Evolutionary conservation across 2,113 vertebrate species (phyloP).

Genomic region (Oryzias celebensis): DNA sequence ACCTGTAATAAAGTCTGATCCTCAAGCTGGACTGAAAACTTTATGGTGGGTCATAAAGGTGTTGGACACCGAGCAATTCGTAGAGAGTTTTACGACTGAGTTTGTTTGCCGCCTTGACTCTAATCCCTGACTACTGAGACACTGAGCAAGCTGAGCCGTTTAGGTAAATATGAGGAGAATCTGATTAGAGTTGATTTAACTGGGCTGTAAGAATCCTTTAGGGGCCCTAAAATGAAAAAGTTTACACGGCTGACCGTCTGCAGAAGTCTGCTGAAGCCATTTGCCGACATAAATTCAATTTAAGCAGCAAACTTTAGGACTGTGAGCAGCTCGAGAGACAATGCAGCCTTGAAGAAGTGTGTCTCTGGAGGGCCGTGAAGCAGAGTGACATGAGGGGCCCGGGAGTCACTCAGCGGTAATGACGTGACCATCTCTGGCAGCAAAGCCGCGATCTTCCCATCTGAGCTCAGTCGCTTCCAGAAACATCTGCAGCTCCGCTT

Average conservation of each 20-base stretch:
- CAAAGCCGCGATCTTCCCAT: conserved; percentile 34
- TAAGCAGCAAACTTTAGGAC: conserved; percentile 2
- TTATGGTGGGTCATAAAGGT: conserved; percentile 45
- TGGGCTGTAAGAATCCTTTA: neutral
- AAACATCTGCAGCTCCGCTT: conserved; percentile 64
- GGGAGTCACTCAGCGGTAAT: conserved; percentile 37
- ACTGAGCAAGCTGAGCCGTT: neutral
- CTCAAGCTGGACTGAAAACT: conserved; percentile 24
- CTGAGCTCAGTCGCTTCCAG: conserved; percentile 61
- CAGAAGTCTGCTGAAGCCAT: conserved; percentile 51
- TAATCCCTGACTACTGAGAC: conserved; percentile 16
- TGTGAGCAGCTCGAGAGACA: conserved; percentile 18
- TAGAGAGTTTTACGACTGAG: conserved; percentile 43
- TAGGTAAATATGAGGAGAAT: conserved; percentile 9
- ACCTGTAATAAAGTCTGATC: conserved; percentile 23
- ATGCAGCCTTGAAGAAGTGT: conserved; percentile 6
- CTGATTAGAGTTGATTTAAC: conserved; percentile 16
- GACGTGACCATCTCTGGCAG: conserved; percentile 60
- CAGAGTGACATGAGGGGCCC: conserved; percentile 36
- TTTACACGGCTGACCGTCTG: conserved; percentile 25
- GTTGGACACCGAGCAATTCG: conserved; percentile 3
- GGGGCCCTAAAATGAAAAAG: conserved; percentile 17
- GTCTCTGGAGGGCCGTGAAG: conserved; percentile 6
- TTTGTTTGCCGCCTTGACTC: conserved; percentile 43
- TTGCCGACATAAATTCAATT: conserved; percentile 20